These are phyloP conservation scores for Ditylenchus weischeri DNA, from an alignment of 2,888 invertebrate species.

Conservation along the genomic window DNA sequence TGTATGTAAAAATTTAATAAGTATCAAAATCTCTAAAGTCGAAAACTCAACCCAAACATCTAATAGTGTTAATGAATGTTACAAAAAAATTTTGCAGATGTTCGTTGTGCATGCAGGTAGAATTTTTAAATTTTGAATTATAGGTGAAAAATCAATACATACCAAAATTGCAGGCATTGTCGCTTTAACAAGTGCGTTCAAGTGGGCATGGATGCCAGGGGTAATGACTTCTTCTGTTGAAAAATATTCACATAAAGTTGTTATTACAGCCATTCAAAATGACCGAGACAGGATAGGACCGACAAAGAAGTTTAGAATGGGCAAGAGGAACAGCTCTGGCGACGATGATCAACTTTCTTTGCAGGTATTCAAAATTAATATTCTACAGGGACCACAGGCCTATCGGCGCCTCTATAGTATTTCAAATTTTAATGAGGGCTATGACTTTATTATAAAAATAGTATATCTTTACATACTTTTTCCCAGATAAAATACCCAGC, in stretches of 20 bases:
- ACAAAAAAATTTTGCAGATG: conserved; percentile 37
- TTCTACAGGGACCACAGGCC: too few species aligned
- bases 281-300: conserved; percentile 57
- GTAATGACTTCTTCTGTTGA: conserved; percentile 23
- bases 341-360: conserved; percentile 37
- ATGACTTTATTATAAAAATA: too few species aligned
- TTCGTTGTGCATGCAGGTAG: conserved; percentile 44
- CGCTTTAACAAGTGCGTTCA: conserved; percentile 57
- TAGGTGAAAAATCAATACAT: too few species aligned
- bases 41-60: too few species aligned
- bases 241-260: neutral
- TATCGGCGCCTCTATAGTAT: too few species aligned
- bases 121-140: too few species aligned
- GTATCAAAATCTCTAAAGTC: too few species aligned
- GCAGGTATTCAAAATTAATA: conserved; percentile 26
- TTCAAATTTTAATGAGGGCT: too few species aligned
- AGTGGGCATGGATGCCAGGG: conserved; percentile 58
- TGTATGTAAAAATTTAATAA: too few species aligned
- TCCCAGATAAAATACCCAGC: too few species aligned
- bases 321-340: conserved; percentile 35
- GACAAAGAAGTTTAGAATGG: conserved; percentile 49
- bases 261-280: conserved; percentile 56
- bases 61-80: neutral
- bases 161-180: conserved; percentile 45
- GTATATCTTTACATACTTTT: too few species aligned